These are phyloP conservation scores for Melanotaenia trifasciata DNA, from an alignment of 2,797 vertebrate species.

Conservation along the genomic window DNA sequence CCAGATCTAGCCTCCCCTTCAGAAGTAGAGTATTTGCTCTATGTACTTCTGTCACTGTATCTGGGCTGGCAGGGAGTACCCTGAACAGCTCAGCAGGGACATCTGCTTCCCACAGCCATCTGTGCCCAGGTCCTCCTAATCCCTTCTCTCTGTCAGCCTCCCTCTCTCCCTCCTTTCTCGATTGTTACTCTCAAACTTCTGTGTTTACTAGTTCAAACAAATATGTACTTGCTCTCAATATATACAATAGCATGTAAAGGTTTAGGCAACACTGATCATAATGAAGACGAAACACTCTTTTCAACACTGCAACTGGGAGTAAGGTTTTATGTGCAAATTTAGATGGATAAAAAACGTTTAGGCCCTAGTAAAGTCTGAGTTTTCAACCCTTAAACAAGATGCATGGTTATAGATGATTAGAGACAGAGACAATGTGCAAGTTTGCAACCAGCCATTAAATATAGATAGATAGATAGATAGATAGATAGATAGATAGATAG, in stretches of 20 bases:
- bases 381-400: too few species aligned
- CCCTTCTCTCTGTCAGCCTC: conserved; percentile 61
- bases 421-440: too few species aligned
- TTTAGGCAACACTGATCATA: conserved; percentile 1
- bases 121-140: conserved; percentile 75
- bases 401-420: too few species aligned
- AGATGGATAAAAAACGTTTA: neutral
- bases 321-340: neutral
- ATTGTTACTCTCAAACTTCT: conserved; percentile 28
- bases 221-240: conserved; percentile 1
- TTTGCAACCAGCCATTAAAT: too few species aligned
- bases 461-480: too few species aligned
- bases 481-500: too few species aligned
- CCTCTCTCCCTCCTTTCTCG: conserved; percentile 29
- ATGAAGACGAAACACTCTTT: neutral
- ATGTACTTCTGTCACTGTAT: conserved; percentile 73
- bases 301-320: neutral
- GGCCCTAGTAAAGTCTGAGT: too few species aligned
- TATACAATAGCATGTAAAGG: conserved; percentile 22
- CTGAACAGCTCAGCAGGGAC: conserved; percentile 78
- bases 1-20: conserved; percentile 72
- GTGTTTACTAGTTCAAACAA: conserved; percentile 33
- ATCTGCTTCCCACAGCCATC: conserved; percentile 80
- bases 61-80: conserved; percentile 74
- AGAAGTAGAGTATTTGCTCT: conserved; percentile 70